Evolutionary conservation across 1,140 invertebrate genomes (phyloP), one percentile per base, ranked within the genome.

Genomic region (Reticulitermes speratus): DNA sequence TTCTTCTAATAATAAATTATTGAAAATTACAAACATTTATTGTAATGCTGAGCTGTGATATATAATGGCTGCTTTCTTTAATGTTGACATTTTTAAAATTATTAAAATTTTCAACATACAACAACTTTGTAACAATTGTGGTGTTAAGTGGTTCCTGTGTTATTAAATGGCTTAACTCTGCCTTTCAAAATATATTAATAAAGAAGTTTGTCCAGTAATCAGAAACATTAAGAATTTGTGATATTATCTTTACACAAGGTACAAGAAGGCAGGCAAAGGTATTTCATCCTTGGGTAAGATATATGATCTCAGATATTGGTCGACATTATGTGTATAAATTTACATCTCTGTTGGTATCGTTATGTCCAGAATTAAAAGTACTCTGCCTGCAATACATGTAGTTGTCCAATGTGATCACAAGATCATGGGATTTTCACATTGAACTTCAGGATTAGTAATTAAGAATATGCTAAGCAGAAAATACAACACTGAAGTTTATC

Each of bases 161-260:
- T 75, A n/a, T 11, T 30, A 75, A 75, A 30, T 75, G 65, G 65
- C 65, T 75, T 75, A 75, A 30, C 65, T 75, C 8, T 75, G 65
- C 65, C 65, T 75, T 75, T 75, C n/a, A 75, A 19, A 75, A 30
- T 75, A 75, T 75, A 65, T 65, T 65, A 65, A 65, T 75, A 75
- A n/a, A 30, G 25, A 30, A n/a, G 25, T 75, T 75, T 30, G 0
- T 75, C n/a, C 25, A 75, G n/a, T 75, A 75, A 75, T 75, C n/a
- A 30, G n/a, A 75, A 75, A 6, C 25, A 75, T 30, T 75, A 25
- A 75, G 8, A 30, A 11, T 75, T 75, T 75, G 59, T 75, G 25
- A 75, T 75, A 75, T n/a, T 6, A 8, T 75, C 14, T 55, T 55
- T 5, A 55, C 52, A 55, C 14, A 55, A 55, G 16, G 11, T 16